phyloP scores from a whole-genome alignment of 1,140 invertebrate species.

The Drosophila saltans region DNA sequence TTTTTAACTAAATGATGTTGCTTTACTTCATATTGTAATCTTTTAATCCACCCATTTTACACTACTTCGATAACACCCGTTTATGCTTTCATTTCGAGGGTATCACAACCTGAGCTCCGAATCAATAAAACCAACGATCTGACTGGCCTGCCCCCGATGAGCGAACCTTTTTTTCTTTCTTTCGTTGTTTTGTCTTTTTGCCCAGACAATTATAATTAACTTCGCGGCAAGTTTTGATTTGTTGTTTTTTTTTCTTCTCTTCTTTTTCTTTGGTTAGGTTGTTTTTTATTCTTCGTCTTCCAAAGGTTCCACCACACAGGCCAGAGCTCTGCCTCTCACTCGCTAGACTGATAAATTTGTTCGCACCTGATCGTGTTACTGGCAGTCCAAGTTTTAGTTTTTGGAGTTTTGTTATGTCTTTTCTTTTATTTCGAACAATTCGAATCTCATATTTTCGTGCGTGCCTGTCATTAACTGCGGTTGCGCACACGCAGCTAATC shows the following conservation, averaged over 20 bases:
- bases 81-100: background rate
- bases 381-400: slow-evolving; percentile 41
- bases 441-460: slow-evolving; percentile 29
- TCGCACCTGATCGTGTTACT: slow-evolving; percentile 80
- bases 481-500: slow-evolving; percentile 51
- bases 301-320: slow-evolving; percentile 3
- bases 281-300: slow-evolving; percentile 10
- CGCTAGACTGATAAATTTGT: slow-evolving; percentile 68
- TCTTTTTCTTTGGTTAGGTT: slow-evolving; percentile 1
- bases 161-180: slow-evolving; percentile 29
- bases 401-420: background rate
- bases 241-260: slow-evolving; percentile 24
- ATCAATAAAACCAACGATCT: slow-evolving; percentile 72
- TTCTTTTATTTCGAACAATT: too few species aligned
- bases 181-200: slow-evolving; percentile 60
- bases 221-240: slow-evolving; percentile 79
- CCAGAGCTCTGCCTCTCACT: slow-evolving; percentile 17
- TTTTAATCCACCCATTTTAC: background rate
- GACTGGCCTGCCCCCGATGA: slow-evolving; percentile 48
- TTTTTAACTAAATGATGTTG: too few species aligned
- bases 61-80: background rate
- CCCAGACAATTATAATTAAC: slow-evolving; percentile 80
- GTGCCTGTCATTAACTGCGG: slow-evolving; percentile 73
- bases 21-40: too few species aligned
- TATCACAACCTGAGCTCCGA: slow-evolving; percentile 50